These are phyloP conservation scores for Leptodactylus fuscus DNA, from an alignment of 2,113 vertebrate genomes.

Conservation along the genomic window DNA sequence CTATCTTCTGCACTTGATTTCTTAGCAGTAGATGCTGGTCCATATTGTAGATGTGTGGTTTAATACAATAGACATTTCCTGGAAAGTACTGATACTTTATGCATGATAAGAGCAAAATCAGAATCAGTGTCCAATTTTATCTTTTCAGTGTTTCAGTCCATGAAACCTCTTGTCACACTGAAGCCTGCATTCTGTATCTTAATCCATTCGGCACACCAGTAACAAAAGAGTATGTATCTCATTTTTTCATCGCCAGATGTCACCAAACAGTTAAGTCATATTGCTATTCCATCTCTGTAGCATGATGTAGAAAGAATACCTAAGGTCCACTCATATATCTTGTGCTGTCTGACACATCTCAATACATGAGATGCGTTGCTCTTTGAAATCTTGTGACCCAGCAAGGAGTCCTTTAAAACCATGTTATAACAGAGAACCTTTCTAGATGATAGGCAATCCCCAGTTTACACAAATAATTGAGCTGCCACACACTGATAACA, in stretches of 20 bases:
- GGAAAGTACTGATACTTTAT: neutral
- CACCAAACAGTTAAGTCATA: conserved; percentile 39
- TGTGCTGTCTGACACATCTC: conserved; percentile 56
- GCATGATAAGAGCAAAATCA: neutral
- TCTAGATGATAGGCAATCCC: conserved; percentile 61
- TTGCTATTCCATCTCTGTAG: conserved; percentile 32
- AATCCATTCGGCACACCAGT: neutral
- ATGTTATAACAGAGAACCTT: conserved; percentile 60
- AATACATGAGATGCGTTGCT: conserved; percentile 57
- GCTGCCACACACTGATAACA: conserved; percentile 61
- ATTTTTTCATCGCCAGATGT: neutral
- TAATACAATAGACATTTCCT: too few species aligned
- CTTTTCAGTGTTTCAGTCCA: neutral
- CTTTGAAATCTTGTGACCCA: conserved; percentile 60
- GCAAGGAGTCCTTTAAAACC: conserved; percentile 61
- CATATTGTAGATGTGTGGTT: neutral
- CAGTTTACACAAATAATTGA: conserved; percentile 62
- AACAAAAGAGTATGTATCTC: neutral
- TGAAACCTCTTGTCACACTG: neutral
- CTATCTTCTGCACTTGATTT: neutral
- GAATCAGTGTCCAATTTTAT: neutral
- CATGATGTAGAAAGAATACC: conserved; percentile 53
- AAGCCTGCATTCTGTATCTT: neutral
- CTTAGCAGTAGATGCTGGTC: neutral
- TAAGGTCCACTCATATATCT: conserved; percentile 53